These are phyloP conservation scores for Platysteira castanea DNA, from an alignment of 2,113 vertebrate species.

Conservation along the genomic window DNA sequence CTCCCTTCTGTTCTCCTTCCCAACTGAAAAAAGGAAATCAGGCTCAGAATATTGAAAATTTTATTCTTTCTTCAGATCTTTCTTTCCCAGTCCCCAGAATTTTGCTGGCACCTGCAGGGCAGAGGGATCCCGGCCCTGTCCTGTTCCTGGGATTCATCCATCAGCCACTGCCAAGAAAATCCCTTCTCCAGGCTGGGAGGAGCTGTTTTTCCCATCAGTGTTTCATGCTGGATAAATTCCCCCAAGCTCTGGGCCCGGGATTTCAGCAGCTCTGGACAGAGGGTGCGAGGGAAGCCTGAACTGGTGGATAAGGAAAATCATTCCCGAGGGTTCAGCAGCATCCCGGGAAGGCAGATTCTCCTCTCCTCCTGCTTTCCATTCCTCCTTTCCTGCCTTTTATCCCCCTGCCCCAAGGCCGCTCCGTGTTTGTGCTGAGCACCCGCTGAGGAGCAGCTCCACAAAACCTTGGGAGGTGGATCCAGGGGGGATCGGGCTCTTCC, in stretches of 20 bases:
- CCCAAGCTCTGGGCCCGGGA: neutral
- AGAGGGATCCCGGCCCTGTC: neutral
- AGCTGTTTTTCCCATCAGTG: fast-evolving
- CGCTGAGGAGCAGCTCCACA: neutral
- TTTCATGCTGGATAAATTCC: neutral
- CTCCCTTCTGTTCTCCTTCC: neutral
- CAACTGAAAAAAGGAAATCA: neutral
- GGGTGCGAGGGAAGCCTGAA: neutral
- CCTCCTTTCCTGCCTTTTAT: neutral
- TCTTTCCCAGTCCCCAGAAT: neutral
- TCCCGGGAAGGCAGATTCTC: fast-evolving
- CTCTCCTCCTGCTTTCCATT: neutral
- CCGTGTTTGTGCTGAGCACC: fast-evolving
- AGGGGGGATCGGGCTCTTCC: neutral
- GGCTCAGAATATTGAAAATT: neutral
- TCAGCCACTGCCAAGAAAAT: fast-evolving
- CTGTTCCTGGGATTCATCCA: neutral
- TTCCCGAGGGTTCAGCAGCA: neutral
- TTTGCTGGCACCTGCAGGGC: neutral
- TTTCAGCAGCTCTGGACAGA: neutral
- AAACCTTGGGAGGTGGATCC: neutral
- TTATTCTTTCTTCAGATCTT: neutral
- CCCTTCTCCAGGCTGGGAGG: neutral
- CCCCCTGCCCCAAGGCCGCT: neutral
- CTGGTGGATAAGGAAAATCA: neutral